phyloP scores from a whole-genome alignment of 1,140 invertebrate genomes.

The Calliopsis andreniformis region DNA sequence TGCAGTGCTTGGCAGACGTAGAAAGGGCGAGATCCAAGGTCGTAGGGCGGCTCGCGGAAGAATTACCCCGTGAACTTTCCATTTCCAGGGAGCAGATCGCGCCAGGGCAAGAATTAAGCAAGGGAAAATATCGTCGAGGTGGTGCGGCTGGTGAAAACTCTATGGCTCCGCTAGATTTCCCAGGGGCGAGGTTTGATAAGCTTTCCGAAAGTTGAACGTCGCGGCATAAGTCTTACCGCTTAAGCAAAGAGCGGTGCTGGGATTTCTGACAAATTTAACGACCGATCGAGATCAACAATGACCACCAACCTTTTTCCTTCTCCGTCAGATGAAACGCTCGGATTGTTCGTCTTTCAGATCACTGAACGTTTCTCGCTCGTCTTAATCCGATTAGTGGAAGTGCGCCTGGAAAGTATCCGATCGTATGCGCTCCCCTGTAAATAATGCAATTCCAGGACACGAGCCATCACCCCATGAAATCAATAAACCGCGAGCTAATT shows the following conservation, averaged over 20 bases:
- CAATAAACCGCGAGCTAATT: constrained; percentile 43
- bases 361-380: background rate
- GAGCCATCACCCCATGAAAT: constrained; percentile 36
- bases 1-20: background rate
- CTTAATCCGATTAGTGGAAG: constrained; percentile 34
- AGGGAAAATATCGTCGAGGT: constrained; percentile 25
- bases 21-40: background rate
- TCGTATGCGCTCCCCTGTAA: background rate
- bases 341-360: background rate
- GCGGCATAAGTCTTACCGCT: constrained; percentile 19
- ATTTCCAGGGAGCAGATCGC: background rate
- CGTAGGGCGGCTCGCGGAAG: background rate
- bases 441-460: constrained; percentile 38
- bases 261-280: background rate
- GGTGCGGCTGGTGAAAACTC: constrained; percentile 15
- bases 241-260: background rate
- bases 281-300: background rate
- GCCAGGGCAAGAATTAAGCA: constrained; percentile 21
- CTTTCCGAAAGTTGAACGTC: constrained; percentile 22
- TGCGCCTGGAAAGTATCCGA: constrained; percentile 30
- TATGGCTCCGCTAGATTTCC: constrained; percentile 34
- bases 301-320: background rate
- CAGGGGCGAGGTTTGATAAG: constrained; percentile 43
- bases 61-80: constrained; percentile 5
- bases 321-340: background rate